Evolutionary conservation across 2,113 vertebrate species (phyloP), one percentile per base, ranked within the genome.

Genomic region (Cepphus grylle): DNA sequence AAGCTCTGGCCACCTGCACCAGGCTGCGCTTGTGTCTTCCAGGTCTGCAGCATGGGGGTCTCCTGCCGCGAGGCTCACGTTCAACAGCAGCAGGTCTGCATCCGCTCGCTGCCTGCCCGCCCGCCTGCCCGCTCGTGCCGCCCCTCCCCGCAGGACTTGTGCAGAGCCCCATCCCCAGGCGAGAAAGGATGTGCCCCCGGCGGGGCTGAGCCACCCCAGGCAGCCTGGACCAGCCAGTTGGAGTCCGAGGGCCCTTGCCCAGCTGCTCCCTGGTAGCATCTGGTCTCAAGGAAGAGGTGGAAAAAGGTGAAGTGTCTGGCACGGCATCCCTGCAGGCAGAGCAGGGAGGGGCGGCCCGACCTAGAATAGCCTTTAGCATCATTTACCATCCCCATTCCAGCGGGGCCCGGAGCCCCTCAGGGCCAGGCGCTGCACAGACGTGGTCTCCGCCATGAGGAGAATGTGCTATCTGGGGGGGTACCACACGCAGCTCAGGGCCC

Each of bases 21-120:
- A 80, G 77, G 26, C 20, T 85, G 32, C 1, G 1, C 26, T 90
- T 85, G 22, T 95, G 61, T 96, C 50, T 92, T 92, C 26, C 91
- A 98, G 97, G 93, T 97, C 96, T 96, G 97, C 97, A 97, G 97
- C 97, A 97, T 96, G 97, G 87, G 70, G 93, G 88, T 94, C 95
- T 91, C 94, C 88, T n/a, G 93, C 87, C 49, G 0, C 4, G 6
- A 96, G 87, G 93, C 77, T 92, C 95, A 9, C 1, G 77, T 92
- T 62, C 86, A 83, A 38, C 77, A 95, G 96, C 96, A 97, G 92
- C 88, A 91, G 93, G 91, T 85, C 95, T 95, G 94, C 93, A 89
- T 66, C 92, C 34, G 22, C 89, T 83, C 34, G 45, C 97, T 93
- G 96, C 90, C 94, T 59, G 87, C 76, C 91, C 23, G 7, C 67